A percentile compares a stretch with the other conserved stretches of the same genome.
Evolutionary conservation across 2,113 vertebrate genomes (phyloP).

Genomic region (Platanista minor): DNA sequence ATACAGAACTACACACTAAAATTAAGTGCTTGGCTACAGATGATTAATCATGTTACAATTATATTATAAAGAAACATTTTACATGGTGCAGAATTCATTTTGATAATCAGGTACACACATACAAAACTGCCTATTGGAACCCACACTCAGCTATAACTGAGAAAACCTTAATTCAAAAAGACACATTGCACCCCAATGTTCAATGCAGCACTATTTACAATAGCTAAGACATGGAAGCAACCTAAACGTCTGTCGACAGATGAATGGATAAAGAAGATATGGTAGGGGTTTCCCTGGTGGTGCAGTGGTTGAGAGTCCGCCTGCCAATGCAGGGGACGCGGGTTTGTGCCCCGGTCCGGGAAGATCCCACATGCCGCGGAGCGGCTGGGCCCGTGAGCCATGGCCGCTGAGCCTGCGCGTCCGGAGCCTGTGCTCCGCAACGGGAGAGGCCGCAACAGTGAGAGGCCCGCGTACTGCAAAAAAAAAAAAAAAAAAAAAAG

Average conservation of each 20-base stretch:
- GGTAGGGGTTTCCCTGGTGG: too few species aligned
- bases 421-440: too few species aligned
- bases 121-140: neutral
- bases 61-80: neutral
- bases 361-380: too few species aligned
- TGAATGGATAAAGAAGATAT: neutral
- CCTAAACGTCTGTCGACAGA: neutral
- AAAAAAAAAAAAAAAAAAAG: too few species aligned
- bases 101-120: neutral
- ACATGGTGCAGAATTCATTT: neutral
- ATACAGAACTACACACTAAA: neutral
- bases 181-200: neutral
- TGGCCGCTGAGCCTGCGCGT: too few species aligned
- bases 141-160: neutral
- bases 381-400: too few species aligned
- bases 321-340: too few species aligned
- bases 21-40: neutral
- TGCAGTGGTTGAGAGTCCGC: too few species aligned
- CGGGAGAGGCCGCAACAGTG: too few species aligned
- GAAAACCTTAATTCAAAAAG: neutral
- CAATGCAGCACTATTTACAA: neutral
- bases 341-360: too few species aligned
- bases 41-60: conserved; percentile 13
- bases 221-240: neutral
- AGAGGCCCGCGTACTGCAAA: too few species aligned